Conservation (phyloP, 1,140 invertebrate genomes). For the Helicoverpa armigera region DNA sequence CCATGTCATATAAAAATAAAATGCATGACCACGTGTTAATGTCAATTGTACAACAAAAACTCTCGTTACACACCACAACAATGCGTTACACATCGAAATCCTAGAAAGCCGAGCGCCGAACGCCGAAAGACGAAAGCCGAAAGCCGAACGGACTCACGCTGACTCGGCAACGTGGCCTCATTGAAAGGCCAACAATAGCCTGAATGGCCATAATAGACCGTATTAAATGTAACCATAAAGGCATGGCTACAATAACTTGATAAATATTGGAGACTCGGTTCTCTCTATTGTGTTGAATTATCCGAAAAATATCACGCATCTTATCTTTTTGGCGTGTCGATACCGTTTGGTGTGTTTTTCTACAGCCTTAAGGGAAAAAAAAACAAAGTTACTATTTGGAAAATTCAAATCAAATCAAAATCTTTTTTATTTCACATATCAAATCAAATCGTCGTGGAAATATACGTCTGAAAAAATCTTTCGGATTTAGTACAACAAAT, state of each 20-base stretch:
- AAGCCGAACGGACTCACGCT: constrained; percentile 65
- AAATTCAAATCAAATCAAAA: too few species aligned
- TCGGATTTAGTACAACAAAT: too few species aligned
- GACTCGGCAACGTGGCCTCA: constrained; percentile 65
- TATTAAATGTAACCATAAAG: constrained; percentile 72
- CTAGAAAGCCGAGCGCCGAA: constrained; percentile 63
- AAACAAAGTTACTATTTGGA: too few species aligned
- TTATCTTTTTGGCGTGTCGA: constrained; percentile 21
- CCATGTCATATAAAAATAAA: not conserved
- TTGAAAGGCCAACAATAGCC: constrained; percentile 68
- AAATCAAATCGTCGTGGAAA: too few species aligned
- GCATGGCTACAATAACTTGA: constrained; percentile 73
- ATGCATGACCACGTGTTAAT: not conserved
- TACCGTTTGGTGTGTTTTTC: not conserved
- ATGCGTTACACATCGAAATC: constrained; percentile 61
- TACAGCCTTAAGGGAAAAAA: not conserved
- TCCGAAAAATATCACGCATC: constrained; percentile 18
- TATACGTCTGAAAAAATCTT: too few species aligned
- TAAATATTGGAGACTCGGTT: constrained; percentile 68
- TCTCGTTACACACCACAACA: constrained; percentile 39
- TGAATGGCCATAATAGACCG: constrained; percentile 74
- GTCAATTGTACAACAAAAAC: constrained; percentile 30
- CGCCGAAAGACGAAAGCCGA: constrained; percentile 55
- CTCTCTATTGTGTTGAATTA: constrained; percentile 50
- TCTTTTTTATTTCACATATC: too few species aligned